Evolutionary conservation across 2,888 invertebrate species (phyloP).

Genomic region (Tupiocoris notatus): DNA sequence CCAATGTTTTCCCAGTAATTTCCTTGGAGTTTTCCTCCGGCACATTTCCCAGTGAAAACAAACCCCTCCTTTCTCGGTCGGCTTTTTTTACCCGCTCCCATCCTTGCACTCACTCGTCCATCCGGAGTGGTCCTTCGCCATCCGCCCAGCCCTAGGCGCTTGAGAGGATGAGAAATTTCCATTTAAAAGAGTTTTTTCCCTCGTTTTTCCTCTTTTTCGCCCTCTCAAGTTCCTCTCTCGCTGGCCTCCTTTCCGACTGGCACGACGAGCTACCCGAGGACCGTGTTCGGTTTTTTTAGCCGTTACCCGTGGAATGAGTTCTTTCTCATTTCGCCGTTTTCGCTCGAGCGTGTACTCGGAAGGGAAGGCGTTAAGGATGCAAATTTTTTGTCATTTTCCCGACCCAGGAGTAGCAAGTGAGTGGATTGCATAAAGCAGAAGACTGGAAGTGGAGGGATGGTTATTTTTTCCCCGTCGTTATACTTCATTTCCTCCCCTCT

Average conservation of each 20-base stretch:
- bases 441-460: slow-evolving; percentile 18
- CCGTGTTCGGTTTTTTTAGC: slow-evolving; percentile 36
- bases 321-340: slow-evolving; percentile 50
- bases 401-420: background rate
- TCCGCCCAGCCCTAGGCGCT: slow-evolving; percentile 12
- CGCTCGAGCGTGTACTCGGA: slow-evolving; percentile 22
- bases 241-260: background rate
- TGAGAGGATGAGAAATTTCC: slow-evolving; percentile 46
- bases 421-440: background rate
- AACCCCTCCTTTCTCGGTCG: slow-evolving; percentile 26
- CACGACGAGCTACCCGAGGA: background rate
- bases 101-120: background rate
- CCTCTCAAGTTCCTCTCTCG: slow-evolving; percentile 5
- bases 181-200: slow-evolving; percentile 46
- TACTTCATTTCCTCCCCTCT: slow-evolving; percentile 44
- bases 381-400: slow-evolving; percentile 49
- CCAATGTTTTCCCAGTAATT: slow-evolving; percentile 45
- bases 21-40: slow-evolving; percentile 41
- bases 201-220: slow-evolving; percentile 6
- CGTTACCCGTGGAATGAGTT: slow-evolving; percentile 43
- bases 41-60: slow-evolving; percentile 42
- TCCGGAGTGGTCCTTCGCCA: background rate
- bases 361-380: slow-evolving; percentile 51
- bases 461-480: slow-evolving; percentile 46
- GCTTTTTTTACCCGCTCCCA: slow-evolving; percentile 1